Conservation (phyloP, 2,888 invertebrate species). For the Chymomyza amoena region DNA sequence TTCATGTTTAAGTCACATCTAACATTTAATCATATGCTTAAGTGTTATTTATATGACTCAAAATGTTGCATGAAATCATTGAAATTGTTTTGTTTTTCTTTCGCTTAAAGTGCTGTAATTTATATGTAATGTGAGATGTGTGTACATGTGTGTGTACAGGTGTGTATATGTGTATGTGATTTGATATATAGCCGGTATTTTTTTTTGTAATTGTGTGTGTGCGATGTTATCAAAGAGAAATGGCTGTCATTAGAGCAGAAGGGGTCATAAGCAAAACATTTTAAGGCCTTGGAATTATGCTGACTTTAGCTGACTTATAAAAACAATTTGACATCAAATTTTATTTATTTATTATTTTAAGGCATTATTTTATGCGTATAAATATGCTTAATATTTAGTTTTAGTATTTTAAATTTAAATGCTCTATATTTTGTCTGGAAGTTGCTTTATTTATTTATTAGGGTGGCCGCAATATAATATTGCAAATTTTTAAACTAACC, state of each 20-base stretch:
- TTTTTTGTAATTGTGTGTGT: background rate
- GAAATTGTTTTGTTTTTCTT: background rate
- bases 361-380: no score
- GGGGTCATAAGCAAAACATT: background rate
- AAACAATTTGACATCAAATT: no score
- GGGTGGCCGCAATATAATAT: no score
- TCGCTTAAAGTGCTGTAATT: background rate
- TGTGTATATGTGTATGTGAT: background rate
- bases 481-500: no score
- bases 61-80: background rate
- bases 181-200: background rate
- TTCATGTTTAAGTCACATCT: background rate
- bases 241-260: background rate
- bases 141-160: background rate
- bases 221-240: conserved; percentile 1
- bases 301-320: background rate
- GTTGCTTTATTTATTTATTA: no score
- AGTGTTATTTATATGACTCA: background rate
- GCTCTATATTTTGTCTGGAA: no score
- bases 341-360: no score
- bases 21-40: background rate
- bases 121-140: background rate
- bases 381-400: no score
- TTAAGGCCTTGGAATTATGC: background rate
- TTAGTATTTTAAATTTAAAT: no score